phyloP scores from a whole-genome alignment of 2,797 vertebrate species.

The Rhinella marina region DNA sequence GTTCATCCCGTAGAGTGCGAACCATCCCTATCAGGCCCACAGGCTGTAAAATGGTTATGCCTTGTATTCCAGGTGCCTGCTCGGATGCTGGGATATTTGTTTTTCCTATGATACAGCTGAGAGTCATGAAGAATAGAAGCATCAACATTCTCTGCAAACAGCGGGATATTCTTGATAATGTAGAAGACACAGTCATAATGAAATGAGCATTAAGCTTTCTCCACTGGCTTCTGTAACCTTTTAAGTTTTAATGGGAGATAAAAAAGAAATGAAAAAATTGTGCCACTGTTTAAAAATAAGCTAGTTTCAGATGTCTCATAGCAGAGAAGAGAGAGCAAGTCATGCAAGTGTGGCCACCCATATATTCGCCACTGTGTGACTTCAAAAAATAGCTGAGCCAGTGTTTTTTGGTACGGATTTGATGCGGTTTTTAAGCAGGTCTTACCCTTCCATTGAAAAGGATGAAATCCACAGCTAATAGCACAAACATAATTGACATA shows the following conservation, averaged over 20 bases:
- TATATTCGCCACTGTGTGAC: no score
- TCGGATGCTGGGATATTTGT: conserved; percentile 18
- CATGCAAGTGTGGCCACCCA: no score
- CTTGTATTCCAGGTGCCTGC: conserved; percentile 21
- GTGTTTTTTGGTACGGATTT: no score
- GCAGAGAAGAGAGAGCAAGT: no score
- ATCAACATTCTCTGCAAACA: conserved; percentile 15
- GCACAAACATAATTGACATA: no score
- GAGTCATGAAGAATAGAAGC: conserved; percentile 20
- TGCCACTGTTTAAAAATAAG: neutral
- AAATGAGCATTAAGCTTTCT: neutral
- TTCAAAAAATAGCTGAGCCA: no score
- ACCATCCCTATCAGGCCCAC: conserved; percentile 11
- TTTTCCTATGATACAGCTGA: conserved; percentile 32
- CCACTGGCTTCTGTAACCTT: neutral
- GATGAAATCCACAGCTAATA: no score
- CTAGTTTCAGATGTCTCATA: no score
- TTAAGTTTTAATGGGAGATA: neutral
- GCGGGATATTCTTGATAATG: neutral
- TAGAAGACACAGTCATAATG: neutral
- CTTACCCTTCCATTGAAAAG: no score
- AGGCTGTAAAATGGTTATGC: conserved; percentile 42
- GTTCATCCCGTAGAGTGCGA: neutral
- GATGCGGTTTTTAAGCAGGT: no score
- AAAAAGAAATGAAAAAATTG: neutral